Percentiles rank a stretch among this genome's conserved stretches.
phyloP scores from a whole-genome alignment of 1,140 invertebrate species.

The Drosophila sp. region DNA sequence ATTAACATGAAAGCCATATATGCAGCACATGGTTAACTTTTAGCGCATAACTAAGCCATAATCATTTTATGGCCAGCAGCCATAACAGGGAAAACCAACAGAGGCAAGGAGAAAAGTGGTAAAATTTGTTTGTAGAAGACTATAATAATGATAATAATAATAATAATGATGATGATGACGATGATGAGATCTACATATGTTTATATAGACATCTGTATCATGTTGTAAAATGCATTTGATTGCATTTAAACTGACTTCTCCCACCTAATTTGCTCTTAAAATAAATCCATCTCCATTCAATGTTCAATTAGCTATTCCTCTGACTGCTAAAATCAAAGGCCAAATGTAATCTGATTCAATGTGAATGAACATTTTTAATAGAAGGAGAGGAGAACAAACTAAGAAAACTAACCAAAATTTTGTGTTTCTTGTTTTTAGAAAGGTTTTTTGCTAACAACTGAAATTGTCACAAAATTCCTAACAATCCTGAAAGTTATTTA shows the following conservation, averaged over 20 bases:
- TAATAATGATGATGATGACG: neutral
- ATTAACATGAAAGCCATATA: constrained; percentile 58
- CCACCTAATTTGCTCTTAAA: no score
- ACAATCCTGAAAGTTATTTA: no score
- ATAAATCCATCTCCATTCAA: no score
- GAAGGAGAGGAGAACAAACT: no score
- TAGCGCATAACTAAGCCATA: constrained; percentile 50
- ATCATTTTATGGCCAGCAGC: constrained; percentile 61
- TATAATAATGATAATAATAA: neutral
- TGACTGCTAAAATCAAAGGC: no score
- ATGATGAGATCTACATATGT: neutral
- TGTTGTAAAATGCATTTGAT: constrained; percentile 1
- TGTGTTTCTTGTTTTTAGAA: no score
- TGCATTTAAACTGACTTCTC: neutral
- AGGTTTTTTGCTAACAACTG: no score
- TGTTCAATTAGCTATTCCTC: no score
- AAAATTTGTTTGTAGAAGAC: neutral
- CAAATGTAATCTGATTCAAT: no score
- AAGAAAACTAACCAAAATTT: no score
- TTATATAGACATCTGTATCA: neutral
- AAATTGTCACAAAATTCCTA: no score
- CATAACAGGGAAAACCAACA: constrained; percentile 9
- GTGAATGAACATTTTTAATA: no score
- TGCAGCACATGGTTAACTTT: constrained; percentile 54
- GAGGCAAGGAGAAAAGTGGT: neutral